Conservation (phyloP, 2,888 invertebrate genomes). For the Dolichopus griseipennis region DNA sequence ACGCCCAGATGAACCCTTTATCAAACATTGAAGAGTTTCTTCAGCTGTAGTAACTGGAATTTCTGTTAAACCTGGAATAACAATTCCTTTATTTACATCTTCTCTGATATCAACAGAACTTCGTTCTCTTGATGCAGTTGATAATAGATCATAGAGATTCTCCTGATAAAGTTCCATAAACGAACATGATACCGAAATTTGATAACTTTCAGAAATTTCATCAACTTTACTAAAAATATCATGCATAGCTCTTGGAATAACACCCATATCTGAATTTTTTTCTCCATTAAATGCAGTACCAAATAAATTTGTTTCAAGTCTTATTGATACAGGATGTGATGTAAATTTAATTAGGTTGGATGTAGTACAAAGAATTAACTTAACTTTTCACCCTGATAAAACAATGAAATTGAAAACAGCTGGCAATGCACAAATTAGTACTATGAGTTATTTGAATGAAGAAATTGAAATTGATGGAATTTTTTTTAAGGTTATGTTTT, state of each 20-base stretch:
- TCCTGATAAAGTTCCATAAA: slow-evolving; percentile 89
- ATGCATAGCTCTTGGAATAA: slow-evolving; percentile 76
- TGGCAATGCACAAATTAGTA: too few relatives aligned
- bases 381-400: too few relatives aligned
- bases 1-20: slow-evolving; percentile 63
- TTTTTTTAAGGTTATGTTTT: too few relatives aligned
- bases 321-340: too few relatives aligned
- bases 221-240: slow-evolving; percentile 68
- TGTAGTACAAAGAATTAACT: too few relatives aligned
- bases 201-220: slow-evolving; percentile 44
- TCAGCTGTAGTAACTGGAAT: slow-evolving; percentile 50
- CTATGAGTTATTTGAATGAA: too few relatives aligned
- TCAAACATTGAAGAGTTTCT: slow-evolving; percentile 60
- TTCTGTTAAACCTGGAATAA: slow-evolving; percentile 57
- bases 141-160: slow-evolving; percentile 73
- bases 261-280: slow-evolving; percentile 58
- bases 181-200: slow-evolving; percentile 64
- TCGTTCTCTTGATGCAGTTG: slow-evolving; percentile 58
- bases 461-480: too few relatives aligned
- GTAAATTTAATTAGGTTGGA: too few relatives aligned
- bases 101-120: slow-evolving; percentile 74
- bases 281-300: slow-evolving; percentile 66
- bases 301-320: too few relatives aligned
- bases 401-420: too few relatives aligned
- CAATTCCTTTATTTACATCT: slow-evolving; percentile 54